phyloP scores from a whole-genome alignment of 1,140 invertebrate genomes.

The Vollenhovia emeryi region DNA sequence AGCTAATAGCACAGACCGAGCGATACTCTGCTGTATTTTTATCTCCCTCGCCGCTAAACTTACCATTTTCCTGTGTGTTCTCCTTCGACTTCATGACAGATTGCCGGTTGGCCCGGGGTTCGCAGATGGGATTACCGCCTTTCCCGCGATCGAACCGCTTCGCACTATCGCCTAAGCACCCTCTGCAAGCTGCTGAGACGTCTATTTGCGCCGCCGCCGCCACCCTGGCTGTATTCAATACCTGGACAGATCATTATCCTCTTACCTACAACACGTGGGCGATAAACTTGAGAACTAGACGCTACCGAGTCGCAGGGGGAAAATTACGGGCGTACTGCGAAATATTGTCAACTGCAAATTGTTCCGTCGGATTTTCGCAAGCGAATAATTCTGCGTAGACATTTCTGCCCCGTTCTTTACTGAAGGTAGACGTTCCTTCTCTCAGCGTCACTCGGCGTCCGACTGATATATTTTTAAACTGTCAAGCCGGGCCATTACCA shows the following conservation, averaged over 20 bases:
- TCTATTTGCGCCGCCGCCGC: constrained; percentile 35
- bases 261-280: neutral
- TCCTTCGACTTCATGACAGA: constrained; percentile 44
- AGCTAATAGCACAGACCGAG: constrained; percentile 77
- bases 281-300: neutral
- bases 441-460: neutral
- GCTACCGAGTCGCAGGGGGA: neutral
- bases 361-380: neutral
- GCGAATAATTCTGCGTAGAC: neutral
- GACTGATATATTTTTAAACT: neutral
- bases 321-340: neutral
- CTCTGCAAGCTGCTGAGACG: constrained; percentile 34
- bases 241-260: constrained; percentile 37
- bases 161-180: constrained; percentile 19
- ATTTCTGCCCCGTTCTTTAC: neutral
- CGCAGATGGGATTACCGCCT: constrained; percentile 57
- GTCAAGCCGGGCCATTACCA: neutral
- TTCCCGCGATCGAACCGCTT: constrained; percentile 43
- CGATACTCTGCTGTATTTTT: constrained; percentile 51
- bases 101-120: constrained; percentile 28
- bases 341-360: neutral
- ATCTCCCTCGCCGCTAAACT: constrained; percentile 26
- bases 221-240: constrained; percentile 33
- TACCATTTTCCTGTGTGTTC: constrained; percentile 25
- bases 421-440: neutral